A percentile compares a stretch with the other conserved stretches of the same genome.
phyloP scores from a whole-genome alignment of 1,140 invertebrate species.

The Drosophila takahashii region DNA sequence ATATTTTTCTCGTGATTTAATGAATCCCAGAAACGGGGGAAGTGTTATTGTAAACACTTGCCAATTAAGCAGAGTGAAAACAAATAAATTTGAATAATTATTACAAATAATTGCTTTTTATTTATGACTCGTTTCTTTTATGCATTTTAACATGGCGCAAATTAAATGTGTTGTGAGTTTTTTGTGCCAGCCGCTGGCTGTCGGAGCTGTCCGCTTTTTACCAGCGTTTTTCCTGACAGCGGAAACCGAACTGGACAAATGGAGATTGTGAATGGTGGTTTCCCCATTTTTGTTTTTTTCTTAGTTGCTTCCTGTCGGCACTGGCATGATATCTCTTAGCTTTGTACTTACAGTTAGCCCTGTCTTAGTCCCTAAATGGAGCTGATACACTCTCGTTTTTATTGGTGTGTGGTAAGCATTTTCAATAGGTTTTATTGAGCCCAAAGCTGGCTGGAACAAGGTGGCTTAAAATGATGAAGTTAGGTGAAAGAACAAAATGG shows the following conservation, averaged over 20 bases:
- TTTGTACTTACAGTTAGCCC: conserved; percentile 67
- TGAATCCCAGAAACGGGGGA: not conserved
- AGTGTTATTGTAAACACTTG: conserved; percentile 26
- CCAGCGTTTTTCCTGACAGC: conserved; percentile 30
- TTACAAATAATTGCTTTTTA: conserved; percentile 58
- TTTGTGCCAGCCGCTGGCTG: conserved; percentile 35
- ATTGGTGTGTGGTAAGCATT: conserved; percentile 58
- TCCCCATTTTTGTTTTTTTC: conserved; percentile 4
- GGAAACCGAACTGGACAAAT: conserved; percentile 47
- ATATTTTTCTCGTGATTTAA: conserved; percentile 12
- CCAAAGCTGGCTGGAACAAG: conserved; percentile 12
- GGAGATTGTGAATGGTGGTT: conserved; percentile 34
- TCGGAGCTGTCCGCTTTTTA: conserved; percentile 47
- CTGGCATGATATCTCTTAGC: conserved; percentile 30
- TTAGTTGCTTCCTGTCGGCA: conserved; percentile 2
- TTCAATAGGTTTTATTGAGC: conserved; percentile 21
- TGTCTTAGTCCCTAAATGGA: conserved; percentile 32
- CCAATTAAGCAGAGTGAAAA: conserved; percentile 37
- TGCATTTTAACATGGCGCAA: conserved; percentile 29
- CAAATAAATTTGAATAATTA: conserved; percentile 64
- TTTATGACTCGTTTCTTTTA: conserved; percentile 51
- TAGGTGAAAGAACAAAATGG: conserved; percentile 25
- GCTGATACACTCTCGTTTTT: conserved; percentile 13
- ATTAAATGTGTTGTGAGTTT: conserved; percentile 41
- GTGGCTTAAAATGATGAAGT: conserved; percentile 30